phyloP scores from a whole-genome alignment of 2,888 invertebrate genomes.

The Neelides folsomi region DNA sequence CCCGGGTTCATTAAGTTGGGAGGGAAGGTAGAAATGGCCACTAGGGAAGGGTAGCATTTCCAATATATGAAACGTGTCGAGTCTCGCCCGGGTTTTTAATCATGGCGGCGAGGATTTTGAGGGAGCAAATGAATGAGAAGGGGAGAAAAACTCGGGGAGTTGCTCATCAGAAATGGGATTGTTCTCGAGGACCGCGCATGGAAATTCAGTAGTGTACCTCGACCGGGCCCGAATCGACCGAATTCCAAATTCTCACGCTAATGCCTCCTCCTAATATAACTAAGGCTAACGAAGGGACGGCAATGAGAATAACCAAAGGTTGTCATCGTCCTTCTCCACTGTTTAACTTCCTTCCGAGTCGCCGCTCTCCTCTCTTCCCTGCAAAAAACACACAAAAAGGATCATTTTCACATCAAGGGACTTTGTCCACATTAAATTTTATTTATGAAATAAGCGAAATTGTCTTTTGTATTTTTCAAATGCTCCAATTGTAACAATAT shows the following conservation, averaged over 20 bases:
- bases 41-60: neutral
- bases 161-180: constrained; percentile 26
- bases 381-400: neutral
- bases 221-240: neutral
- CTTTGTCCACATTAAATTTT: no score
- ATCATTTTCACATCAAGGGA: no score
- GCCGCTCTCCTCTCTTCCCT: constrained; percentile 16
- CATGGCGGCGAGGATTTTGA: constrained; percentile 26
- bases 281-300: no score
- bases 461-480: no score
- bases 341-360: constrained; percentile 19
- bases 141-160: constrained; percentile 27
- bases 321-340: neutral
- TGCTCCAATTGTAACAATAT: no score
- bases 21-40: constrained; percentile 4
- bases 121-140: constrained; percentile 29
- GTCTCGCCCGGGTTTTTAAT: constrained; percentile 21
- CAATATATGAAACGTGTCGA: neutral
- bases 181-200: constrained; percentile 12
- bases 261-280: no score
- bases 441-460: no score
- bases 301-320: no score
- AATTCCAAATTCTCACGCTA: no score
- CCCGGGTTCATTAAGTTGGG: neutral
- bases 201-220: neutral